phyloP scores from a whole-genome alignment of 2,888 invertebrate species.

The Scaptomyza flava region DNA sequence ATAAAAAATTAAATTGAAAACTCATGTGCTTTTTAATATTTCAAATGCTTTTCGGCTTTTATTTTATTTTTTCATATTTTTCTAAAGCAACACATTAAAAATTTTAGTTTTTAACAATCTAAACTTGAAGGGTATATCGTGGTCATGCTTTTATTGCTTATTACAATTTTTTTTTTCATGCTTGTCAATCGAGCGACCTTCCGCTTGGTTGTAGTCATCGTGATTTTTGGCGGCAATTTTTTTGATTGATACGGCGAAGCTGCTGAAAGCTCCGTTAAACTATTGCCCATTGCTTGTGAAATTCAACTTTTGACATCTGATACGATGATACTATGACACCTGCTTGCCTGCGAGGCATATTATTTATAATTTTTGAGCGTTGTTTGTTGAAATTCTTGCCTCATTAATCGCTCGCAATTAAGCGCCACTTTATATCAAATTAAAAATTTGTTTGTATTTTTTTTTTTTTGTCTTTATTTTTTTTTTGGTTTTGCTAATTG shows the following conservation, averaged over 20 bases:
- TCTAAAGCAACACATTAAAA: no score
- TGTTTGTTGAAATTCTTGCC: conserved; percentile 65
- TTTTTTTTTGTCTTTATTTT: background rate
- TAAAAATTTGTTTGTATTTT: conserved; percentile 42
- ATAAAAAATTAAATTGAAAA: no score
- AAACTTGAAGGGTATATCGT: conserved; percentile 16
- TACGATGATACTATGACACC: conserved; percentile 40
- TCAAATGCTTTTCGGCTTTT: no score
- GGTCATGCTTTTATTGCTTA: background rate
- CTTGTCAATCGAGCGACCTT: conserved; percentile 34
- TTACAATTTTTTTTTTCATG: background rate
- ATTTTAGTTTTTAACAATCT: background rate
- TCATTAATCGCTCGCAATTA: conserved; percentile 77
- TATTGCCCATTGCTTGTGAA: conserved; percentile 69
- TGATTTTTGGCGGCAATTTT: conserved; percentile 29
- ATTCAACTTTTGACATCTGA: conserved; percentile 46
- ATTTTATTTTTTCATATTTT: no score
- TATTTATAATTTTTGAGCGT: background rate
- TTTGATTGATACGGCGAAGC: conserved; percentile 49
- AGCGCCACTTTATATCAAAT: conserved; percentile 73
- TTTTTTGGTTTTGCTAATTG: conserved; percentile 7
- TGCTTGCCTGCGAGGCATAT: conserved; percentile 31
- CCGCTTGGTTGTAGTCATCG: conserved; percentile 13
- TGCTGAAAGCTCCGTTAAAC: conserved; percentile 68
- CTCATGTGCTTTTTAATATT: no score